Base-by-base conservation (phyloP, 1,140 invertebrate genomes). In the Drosophila baimaii region DNA sequence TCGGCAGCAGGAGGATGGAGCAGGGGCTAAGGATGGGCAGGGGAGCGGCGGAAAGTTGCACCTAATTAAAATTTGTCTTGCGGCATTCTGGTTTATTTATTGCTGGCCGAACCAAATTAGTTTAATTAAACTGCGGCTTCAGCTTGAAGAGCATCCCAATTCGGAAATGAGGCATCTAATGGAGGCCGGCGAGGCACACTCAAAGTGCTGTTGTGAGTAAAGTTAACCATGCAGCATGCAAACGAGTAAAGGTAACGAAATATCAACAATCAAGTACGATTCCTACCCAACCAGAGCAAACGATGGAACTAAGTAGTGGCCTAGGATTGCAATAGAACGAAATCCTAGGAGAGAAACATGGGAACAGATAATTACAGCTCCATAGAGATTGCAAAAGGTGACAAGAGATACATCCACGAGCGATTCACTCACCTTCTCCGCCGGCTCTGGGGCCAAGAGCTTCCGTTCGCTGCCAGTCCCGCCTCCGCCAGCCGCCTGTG, bases 31-130 rank as follows among this genome's bases (percentile, higher is more conserved):
- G 54, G 33, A 29, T 37, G 31, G 54, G 17, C 15, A 44, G 25
- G 46, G 69, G 7, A 39, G 41, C 21, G 44, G 49, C 23, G 21
- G n/a, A 41, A 56, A 52, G 58, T 61, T 68, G 54, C 65, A 66
- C 47, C 72, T 77, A 74, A 83, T 85, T 85, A 77, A 62, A 81
- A 85, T 69, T 77, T 58, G 65, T 69, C 79, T 81, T 49, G 61
- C 43, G 68, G 44, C 58, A 66, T 65, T 77, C 66, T 77, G 49
- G 25, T 54, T 65, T 85, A 77, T 85, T 81, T 81, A 73, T 74
- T 84, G 77, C 57, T 73, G 65, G 61, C 39, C 41, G 35, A 33
- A 47, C 52, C 39, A 77, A 72, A 80, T 85, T 83, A 65, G 61
- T 55, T 56, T 63, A 79, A 84, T 76, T 59, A 65, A 82, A 65